phyloP scores from a whole-genome alignment of 2,888 invertebrate species.

The Caenorhabditis imperialis region DNA sequence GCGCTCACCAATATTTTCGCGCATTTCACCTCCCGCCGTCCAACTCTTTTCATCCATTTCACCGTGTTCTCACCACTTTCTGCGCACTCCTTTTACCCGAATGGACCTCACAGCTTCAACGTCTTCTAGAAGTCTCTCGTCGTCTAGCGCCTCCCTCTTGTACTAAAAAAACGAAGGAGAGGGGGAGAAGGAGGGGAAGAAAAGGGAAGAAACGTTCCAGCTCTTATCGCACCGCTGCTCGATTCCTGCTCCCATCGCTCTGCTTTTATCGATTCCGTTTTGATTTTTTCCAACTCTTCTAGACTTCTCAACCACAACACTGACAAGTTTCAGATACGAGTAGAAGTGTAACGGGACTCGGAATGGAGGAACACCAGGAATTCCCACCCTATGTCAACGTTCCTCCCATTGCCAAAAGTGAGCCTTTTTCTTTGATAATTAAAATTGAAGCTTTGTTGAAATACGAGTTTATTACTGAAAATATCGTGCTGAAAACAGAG shows the following conservation, averaged over 20 bases:
- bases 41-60: conserved; percentile 3
- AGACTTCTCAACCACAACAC: background rate
- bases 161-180: background rate
- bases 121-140: conserved; percentile 15
- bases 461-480: too few relatives aligned
- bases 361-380: conserved; percentile 18
- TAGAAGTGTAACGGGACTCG: conserved; percentile 18
- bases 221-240: too few relatives aligned
- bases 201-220: background rate
- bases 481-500: too few relatives aligned
- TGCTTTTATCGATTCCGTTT: too few relatives aligned
- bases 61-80: background rate
- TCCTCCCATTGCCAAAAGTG: conserved; percentile 49
- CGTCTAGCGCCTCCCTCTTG: conserved; percentile 14
- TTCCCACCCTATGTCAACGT: conserved; percentile 47
- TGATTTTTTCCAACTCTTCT: too few relatives aligned
- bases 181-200: background rate
- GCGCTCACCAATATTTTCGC: conserved; percentile 25
- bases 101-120: background rate
- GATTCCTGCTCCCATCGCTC: too few relatives aligned
- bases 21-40: conserved; percentile 22
- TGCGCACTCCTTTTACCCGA: conserved; percentile 3
- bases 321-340: conserved; percentile 30
- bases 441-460: too few relatives aligned
- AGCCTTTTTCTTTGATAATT: too few relatives aligned